Evolutionary conservation across 2,113 vertebrate species (phyloP), one percentile per base, ranked within the genome.

Genomic region (Microtus montanus): DNA sequence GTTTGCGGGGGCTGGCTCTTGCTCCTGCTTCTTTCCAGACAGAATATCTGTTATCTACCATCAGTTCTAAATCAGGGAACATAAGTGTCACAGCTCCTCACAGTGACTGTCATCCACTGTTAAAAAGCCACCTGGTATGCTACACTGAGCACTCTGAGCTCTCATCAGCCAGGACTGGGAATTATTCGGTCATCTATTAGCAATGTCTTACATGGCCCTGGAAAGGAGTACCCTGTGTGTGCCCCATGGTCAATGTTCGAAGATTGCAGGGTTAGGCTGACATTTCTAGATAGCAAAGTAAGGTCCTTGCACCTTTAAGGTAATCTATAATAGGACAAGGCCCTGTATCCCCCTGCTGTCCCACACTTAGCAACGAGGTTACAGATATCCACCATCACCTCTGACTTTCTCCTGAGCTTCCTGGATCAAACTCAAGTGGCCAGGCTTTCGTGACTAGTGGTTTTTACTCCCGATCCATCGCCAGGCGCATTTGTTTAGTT

Each of bases 261-360:
- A 68, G 26, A 47, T 28, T 90, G 54, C 47, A 49, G 33, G 80
- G 63, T 17, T 38, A 80, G 35, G 66, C 0, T 30, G 28, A 78
- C 83, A 52, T 75, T 85, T 86, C 75, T 68, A 54, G 52, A 95
- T 86, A 66, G 47, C 24, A 68, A 71, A 77, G 15, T 44, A 44
- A 38, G 41, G 6, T n/a, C 35, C 44, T 14, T 0, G 79, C 15
- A 14, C 30, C n/a, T 93, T 17, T 1, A 64, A 54, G 71, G 63
- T 75, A 12, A n/a, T 35, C 41, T 35, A 1, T 44, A 28, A n/a
- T 64, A 77, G 33, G 22, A 7, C 83, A 91, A 80, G 86, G 38
- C 54, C 15, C 52, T 47, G 11, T 54, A 3, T 3, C 80, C 3
- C 38, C 80, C n/a, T 63, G 22, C n/a, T 63, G 22, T 13, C 24